Conservation (phyloP, 2,113 vertebrate species). For the Antechinus flavipes region DNA sequence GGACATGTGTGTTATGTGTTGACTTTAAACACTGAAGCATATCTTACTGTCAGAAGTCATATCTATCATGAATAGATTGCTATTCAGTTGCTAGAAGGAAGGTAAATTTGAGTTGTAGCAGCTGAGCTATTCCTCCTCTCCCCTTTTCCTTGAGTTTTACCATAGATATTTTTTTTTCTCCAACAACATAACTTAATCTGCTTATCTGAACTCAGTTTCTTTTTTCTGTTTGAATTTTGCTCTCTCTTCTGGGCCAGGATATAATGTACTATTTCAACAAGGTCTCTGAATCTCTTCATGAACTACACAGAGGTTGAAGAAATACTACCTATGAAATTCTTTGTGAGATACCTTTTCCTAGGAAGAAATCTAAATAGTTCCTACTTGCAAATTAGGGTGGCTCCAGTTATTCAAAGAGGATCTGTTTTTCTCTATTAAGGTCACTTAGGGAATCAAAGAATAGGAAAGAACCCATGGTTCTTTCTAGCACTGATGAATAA, state of each 20-base stretch:
- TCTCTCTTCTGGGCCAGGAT: background rate
- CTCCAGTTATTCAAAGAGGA: background rate
- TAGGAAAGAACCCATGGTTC: background rate
- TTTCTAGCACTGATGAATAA: background rate
- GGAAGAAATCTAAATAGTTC: background rate
- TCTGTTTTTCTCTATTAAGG: background rate
- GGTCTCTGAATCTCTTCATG: background rate
- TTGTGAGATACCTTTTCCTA: background rate
- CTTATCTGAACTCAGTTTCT: constrained; percentile 5
- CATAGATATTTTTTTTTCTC: constrained; percentile 30
- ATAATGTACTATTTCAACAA: background rate
- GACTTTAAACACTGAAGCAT: background rate
- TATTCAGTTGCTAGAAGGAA: background rate
- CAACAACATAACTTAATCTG: background rate
- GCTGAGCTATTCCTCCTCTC: background rate
- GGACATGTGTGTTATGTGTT: background rate
- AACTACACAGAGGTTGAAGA: background rate
- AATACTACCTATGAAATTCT: background rate
- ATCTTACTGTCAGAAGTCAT: constrained; percentile 28
- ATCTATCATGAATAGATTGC: background rate
- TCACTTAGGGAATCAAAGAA: background rate
- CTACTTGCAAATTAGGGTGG: background rate
- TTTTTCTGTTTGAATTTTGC: background rate
- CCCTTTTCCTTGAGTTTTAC: background rate
- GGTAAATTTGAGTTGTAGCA: background rate